Conservation (phyloP, 2,113 vertebrate genomes). For the Rhea pennata region DNA sequence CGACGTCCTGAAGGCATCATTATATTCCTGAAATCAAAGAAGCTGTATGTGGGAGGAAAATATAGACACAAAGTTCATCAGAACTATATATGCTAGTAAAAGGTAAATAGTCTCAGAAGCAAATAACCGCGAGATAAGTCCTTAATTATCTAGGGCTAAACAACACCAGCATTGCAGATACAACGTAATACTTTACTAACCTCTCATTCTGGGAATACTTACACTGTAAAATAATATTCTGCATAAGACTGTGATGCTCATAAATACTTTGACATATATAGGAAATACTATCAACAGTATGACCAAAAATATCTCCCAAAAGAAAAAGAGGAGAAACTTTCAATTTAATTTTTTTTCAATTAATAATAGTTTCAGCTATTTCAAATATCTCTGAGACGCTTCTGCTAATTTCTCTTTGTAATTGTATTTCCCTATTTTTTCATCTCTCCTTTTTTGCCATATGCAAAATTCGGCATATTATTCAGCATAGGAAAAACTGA, state of each 20-base stretch:
- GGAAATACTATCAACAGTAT: not conserved
- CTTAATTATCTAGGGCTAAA: constrained; percentile 53
- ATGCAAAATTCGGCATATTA: not conserved
- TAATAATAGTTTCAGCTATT: not conserved
- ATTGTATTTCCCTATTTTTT: not conserved
- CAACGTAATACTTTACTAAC: not conserved
- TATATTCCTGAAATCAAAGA: constrained; percentile 52
- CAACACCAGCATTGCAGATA: not conserved
- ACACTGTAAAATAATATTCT: not conserved
- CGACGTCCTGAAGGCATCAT: constrained; percentile 45
- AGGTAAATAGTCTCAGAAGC: constrained; percentile 17
- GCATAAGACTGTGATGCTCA: not conserved
- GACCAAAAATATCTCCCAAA: not conserved
- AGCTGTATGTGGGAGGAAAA: constrained; percentile 54
- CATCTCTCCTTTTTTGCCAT: not conserved
- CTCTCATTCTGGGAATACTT: not conserved
- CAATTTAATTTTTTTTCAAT: not conserved
- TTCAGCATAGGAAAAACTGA: not conserved
- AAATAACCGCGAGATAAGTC: constrained; percentile 22
- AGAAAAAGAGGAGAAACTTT: not conserved
- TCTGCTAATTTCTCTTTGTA: constrained; percentile 5
- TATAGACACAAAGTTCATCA: constrained; percentile 31
- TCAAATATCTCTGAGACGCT: not conserved
- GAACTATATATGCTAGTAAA: constrained; percentile 1
- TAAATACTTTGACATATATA: not conserved